Evolutionary conservation across 2,797 vertebrate genomes (phyloP).

Genomic region (Pteronotus mesoamericanus): DNA sequence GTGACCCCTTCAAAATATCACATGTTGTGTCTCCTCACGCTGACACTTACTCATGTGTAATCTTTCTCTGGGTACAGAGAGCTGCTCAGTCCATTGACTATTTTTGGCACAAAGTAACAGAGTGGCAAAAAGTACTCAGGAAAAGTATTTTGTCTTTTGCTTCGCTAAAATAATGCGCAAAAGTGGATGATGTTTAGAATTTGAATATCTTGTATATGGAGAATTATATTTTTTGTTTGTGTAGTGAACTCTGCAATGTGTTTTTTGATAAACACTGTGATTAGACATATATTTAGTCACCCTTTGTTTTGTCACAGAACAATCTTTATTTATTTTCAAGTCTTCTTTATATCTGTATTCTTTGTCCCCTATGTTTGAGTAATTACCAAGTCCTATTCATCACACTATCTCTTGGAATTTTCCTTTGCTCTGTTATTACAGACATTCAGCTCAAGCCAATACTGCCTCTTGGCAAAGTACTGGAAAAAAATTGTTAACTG

Average conservation of each 20-base stretch:
- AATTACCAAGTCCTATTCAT: conserved; percentile 26
- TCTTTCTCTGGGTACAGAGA: background rate
- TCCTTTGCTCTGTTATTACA: background rate
- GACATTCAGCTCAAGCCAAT: background rate
- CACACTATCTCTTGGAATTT: conserved; percentile 7
- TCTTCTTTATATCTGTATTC: background rate
- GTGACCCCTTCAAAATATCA: conserved; percentile 53
- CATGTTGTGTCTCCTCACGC: background rate
- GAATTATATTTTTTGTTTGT: conserved; percentile 39
- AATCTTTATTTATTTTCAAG: background rate
- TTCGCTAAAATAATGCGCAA: conserved; percentile 30
- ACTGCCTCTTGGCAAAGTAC: background rate
- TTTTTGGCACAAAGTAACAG: background rate
- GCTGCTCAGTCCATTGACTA: background rate
- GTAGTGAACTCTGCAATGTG: background rate
- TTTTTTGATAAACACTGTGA: conserved; percentile 21
- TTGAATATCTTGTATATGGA: background rate
- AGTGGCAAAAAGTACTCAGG: background rate
- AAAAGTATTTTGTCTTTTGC: background rate
- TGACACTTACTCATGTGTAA: conserved; percentile 4
- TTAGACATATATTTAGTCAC: background rate
- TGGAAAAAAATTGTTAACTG: background rate
- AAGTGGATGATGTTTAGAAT: conserved; percentile 24
- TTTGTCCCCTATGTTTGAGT: background rate
- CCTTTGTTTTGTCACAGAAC: conserved; percentile 25